Base-by-base conservation (phyloP, 2,888 invertebrate species). In the Mongoloraphidia duomilia region DNA sequence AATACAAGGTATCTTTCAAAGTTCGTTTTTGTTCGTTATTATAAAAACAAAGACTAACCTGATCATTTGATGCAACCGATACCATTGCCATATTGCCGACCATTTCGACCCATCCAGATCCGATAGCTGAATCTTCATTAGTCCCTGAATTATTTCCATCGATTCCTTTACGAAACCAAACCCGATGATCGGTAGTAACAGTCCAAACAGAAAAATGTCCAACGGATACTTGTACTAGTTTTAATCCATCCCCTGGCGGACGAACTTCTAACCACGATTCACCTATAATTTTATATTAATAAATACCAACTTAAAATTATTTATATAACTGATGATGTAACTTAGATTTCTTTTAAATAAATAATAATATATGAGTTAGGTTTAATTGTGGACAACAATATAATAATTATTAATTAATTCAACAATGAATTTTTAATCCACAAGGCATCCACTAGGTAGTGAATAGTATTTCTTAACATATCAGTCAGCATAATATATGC, bases 101-200 rank as follows among this genome's bases (percentile, higher is more conserved):
- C 77, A 93, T 90, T 72, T 90, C 87, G 34, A 92, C 78, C 93
- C 93, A 93, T 33, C 85, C 84, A 60, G 75, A 82, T 5, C 91
- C 91, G 59, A 80, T 80, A 9, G 88, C 85, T 50, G 83, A 72
- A 62, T 81, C 79, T 65, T 86, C 86, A 58, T 82, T 83, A 52
- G 76, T 72, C 5, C 86, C 84, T 17, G 82, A 76, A 38, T 71
- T 74, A 64, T 81, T 78, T 46, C 84, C 79, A 70, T 82, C 76
- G 55, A 82, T 69, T 53, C 77, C 79, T 66, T 87, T 84, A 57
- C 92, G 74, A 63, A 91, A 93, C 91, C 92, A 93, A 3, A 91
- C 84, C 61, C 81, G 79, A 50, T 83, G 79, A 61, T 90, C 86
- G 56, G 84, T 80, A 43, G 88, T 86, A 4, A 92, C 74, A 50